Base-by-base conservation (phyloP, 2,888 invertebrate species). In the Phortica magna region DNA sequence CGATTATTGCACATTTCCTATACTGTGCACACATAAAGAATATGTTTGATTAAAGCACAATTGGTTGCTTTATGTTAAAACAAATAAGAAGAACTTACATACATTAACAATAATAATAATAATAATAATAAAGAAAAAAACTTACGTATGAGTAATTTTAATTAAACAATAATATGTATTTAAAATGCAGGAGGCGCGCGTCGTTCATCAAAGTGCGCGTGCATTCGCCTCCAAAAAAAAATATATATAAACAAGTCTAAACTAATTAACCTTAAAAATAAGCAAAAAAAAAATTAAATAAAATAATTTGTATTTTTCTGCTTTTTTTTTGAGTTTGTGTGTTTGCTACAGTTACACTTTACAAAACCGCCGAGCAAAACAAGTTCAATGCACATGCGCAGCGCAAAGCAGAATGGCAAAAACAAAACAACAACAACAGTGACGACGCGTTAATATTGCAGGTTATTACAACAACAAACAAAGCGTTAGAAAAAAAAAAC, bases 301-400 rank as follows among this genome's bases (percentile, higher is more conserved):
- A 68, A 70, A 19, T 6, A 42, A 73, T 55, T 57, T 74, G 42
- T 70, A 68, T 65, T 59, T 74, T 75, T 77, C 80, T 31, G 31
- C 5, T 6, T 48, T 48, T 48, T 48, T 5, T 48, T 12, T 48
- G 14, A 6, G 7, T 48, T 48, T 48, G 14, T 48, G 48, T 48
- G 9, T 48, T 48, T 48, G 14, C 48, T 48, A 5, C 48, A 14
- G 5, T 48, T 12, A 48, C 9, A 48, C 67, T 74, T 14, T 39
- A 42, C 41, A 55, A 68, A 74, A 74, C 48, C n/a, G 68, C 70
- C 55, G 71, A 17, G 71, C 76, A 75, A 87, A 85, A 87, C 84
- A 84, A 84, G 84, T 85, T 85, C 79, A 87, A 79, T 85, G 82
- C 84, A 87, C 85, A 84, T 87, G 84, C 83, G 78, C 85, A 78